These are phyloP conservation scores for Malacosoma neustria DNA, from an alignment of 2,888 invertebrate species.

Conservation along the genomic window DNA sequence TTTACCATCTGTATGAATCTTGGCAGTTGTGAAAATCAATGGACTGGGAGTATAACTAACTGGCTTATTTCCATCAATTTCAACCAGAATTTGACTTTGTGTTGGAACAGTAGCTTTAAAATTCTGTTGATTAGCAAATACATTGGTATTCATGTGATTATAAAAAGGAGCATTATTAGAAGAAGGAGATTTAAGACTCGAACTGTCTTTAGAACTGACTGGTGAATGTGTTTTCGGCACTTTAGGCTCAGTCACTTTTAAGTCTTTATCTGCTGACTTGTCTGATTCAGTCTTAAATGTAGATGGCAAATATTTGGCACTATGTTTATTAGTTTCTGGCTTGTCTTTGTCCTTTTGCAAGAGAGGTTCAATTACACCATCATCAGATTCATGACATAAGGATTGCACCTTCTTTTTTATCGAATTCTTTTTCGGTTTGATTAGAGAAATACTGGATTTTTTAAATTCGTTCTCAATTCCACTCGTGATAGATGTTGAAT, in stretches of 20 bases:
- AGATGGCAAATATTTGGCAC: slow-evolving; percentile 53
- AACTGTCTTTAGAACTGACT: neutral
- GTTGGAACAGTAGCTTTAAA: slow-evolving; percentile 21
- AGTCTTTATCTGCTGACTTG: slow-evolving; percentile 23
- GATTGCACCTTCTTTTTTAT: slow-evolving; percentile 53
- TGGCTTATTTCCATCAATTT: slow-evolving; percentile 41
- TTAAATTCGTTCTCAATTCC: slow-evolving; percentile 56
- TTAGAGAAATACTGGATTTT: slow-evolving; percentile 51
- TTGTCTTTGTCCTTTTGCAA: slow-evolving; percentile 49
- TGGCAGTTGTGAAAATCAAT: slow-evolving; percentile 65
- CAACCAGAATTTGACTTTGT: slow-evolving; percentile 47
- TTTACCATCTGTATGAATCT: slow-evolving; percentile 55
- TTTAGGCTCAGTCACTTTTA: neutral
- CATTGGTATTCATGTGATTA: slow-evolving; percentile 53
- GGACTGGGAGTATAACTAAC: slow-evolving; percentile 37
- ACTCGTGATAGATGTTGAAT: slow-evolving; percentile 52
- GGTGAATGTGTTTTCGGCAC: neutral
- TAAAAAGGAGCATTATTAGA: slow-evolving; percentile 22
- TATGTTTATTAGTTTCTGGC: slow-evolving; percentile 32
- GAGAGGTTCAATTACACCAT: slow-evolving; percentile 57
- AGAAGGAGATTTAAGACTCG: slow-evolving; percentile 15
- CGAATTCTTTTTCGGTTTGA: slow-evolving; percentile 60
- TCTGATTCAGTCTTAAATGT: slow-evolving; percentile 54
- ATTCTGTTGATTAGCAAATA: slow-evolving; percentile 30
- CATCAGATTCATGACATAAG: slow-evolving; percentile 52